phyloP scores from a whole-genome alignment of 2,888 invertebrate genomes.

The Steinernema hermaphroditum region DNA sequence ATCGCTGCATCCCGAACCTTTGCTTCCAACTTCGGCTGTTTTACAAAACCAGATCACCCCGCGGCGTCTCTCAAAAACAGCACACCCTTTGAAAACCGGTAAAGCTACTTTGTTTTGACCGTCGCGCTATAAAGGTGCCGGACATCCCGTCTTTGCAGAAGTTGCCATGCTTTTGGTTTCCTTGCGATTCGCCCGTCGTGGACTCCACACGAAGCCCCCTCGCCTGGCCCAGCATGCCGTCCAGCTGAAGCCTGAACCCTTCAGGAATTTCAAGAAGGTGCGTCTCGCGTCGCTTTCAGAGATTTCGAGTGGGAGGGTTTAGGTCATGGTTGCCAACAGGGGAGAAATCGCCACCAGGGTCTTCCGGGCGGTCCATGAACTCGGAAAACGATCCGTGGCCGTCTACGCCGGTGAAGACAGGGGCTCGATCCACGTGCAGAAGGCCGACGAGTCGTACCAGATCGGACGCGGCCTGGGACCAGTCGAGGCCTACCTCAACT shows the following conservation, averaged over 20 bases:
- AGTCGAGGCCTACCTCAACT: constrained; percentile 91
- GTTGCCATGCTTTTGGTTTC: neutral
- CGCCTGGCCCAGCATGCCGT: neutral
- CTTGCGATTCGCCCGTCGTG: neutral
- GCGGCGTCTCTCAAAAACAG: neutral
- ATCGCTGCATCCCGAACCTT: too few species aligned
- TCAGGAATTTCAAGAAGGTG: constrained; percentile 2
- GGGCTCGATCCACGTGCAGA: constrained; percentile 20
- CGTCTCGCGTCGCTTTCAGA: neutral
- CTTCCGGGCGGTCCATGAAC: constrained; percentile 10
- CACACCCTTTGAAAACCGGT: neutral
- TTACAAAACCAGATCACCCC: neutral
- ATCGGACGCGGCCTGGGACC: constrained; percentile 87
- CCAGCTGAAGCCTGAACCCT: constrained; percentile 3
- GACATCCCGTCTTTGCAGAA: neutral
- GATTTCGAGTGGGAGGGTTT: neutral
- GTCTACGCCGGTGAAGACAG: neutral
- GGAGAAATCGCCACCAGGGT: constrained; percentile 29
- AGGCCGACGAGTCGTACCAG: constrained; percentile 90
- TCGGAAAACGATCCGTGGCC: constrained; percentile 15
- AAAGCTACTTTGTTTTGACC: neutral
- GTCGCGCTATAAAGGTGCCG: neutral
- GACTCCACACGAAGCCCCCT: constrained; percentile 4
- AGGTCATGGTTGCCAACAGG: constrained; percentile 28
- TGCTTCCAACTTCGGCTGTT: neutral